Evolutionary conservation across 2,113 vertebrate genomes (phyloP).

Genomic region (Oenanthe oenanthe): DNA sequence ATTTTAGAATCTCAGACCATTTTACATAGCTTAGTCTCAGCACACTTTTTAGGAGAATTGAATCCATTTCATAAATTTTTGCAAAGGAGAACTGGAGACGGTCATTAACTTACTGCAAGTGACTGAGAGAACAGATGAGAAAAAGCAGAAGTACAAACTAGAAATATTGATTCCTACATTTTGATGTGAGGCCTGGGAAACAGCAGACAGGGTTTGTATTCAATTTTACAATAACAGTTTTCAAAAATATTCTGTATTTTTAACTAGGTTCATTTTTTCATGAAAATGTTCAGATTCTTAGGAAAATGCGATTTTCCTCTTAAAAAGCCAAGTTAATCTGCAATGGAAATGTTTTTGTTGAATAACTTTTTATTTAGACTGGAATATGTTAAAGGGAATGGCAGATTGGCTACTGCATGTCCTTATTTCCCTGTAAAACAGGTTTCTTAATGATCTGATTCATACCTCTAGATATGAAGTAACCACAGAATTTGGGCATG

Average conservation of each 20-base stretch:
- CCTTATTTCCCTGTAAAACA: neutral
- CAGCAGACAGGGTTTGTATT: neutral
- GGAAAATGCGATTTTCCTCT: neutral
- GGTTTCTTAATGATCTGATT: neutral
- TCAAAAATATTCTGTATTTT: neutral
- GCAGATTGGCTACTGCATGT: neutral
- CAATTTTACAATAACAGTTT: neutral
- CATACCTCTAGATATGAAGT: neutral
- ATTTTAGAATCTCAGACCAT: neutral
- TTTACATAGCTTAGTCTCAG: neutral
- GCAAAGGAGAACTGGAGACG: neutral
- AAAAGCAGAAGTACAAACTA: neutral
- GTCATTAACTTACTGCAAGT: neutral
- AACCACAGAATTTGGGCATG: neutral
- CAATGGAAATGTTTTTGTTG: neutral
- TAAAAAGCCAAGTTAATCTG: accelerated
- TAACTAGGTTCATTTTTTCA: neutral
- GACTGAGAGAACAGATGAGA: neutral
- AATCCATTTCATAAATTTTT: neutral
- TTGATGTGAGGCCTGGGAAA: neutral
- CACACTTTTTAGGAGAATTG: neutral
- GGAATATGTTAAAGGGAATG: neutral
- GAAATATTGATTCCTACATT: neutral
- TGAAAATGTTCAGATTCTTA: neutral
- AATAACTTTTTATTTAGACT: neutral